A percentile compares a stretch with the other conserved stretches of the same genome.
Conservation (phyloP, 1,140 invertebrate genomes). For the Antheraea pernyi region DNA sequence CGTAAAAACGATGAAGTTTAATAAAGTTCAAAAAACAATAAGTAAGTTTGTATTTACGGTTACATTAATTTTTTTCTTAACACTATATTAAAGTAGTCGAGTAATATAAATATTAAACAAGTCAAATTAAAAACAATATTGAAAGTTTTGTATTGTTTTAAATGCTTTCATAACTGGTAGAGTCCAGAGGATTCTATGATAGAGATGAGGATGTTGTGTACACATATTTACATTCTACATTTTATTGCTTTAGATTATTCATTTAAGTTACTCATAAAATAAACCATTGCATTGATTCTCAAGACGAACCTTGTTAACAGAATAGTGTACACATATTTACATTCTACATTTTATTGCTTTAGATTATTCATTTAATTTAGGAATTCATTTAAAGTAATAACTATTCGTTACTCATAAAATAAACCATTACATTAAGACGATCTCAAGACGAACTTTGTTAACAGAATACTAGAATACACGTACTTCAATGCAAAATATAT, state of each 20-base stretch:
- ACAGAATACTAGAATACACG: neutral
- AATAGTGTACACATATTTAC: no score
- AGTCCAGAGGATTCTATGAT: slow-evolving; percentile 6
- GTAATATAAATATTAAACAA: neutral
- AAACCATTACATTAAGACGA: no score
- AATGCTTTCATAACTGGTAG: slow-evolving; percentile 18
- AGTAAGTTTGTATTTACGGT: no score
- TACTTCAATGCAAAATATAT: slow-evolving; percentile 8
- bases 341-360: no score
- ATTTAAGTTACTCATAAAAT: no score
- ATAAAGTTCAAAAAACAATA: no score
- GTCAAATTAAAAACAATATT: neutral
- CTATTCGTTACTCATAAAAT: neutral
- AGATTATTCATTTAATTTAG: no score
- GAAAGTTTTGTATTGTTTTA: neutral
- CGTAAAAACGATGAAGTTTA: no score
- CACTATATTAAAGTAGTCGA: neutral
- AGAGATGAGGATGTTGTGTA: neutral
- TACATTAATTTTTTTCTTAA: neutral
- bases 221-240: neutral
- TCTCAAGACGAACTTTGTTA: slow-evolving; percentile 11
- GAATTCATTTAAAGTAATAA: no score
- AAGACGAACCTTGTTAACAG: no score
- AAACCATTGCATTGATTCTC: no score
- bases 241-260: no score